Evolutionary conservation across 2,888 invertebrate genomes (phyloP), one percentile per base, ranked within the genome.

Genomic region (Gisinianus flammeolus): DNA sequence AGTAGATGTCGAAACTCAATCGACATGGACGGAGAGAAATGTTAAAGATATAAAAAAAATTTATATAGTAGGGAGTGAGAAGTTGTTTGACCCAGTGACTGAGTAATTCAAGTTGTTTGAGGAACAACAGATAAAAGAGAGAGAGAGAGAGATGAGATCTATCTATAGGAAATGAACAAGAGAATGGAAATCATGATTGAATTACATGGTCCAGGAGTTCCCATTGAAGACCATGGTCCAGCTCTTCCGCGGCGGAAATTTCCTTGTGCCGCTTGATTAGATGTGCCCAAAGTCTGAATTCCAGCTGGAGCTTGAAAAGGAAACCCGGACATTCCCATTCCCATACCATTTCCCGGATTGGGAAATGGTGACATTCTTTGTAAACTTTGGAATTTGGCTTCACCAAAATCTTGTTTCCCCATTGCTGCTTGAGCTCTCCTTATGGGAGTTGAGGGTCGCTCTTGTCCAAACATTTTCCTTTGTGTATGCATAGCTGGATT

Each of bases 371-470:
- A 56, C 56, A 71, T 54, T 28, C 56, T 54, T 26, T 71, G 44
- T 30, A 71, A 26, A 19, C 71, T 67, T 12, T 73, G 54, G 8
- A 52, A 52, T 68, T 28, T 52, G 12, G 26, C 68, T 30, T 78
- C 44, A 62, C 78, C 76, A 16, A 64, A 58, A 68, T 78, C 79
- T 16, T 77, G 70, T 22, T 75, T 69, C 19, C 77, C 76, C 66
- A 80, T 79, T 2, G 76, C 73, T 22, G 67, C 70, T 56, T 76
- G 73, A 44, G 77, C 80, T 69, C 81, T 58, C 44, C 80, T 67
- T 33, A 81, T 74, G 35, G 80, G 76, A 56, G 56, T 54, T 6
- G 54, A 54, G 22, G 71, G 71, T n/a, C 71, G 26, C 19, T 28
- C 67, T 12, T 35, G 58, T 0, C 73, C 58, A 73, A 73, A 73